Base-by-base conservation (phyloP, 2,113 vertebrate species). In the Pteronura brasiliensis region DNA sequence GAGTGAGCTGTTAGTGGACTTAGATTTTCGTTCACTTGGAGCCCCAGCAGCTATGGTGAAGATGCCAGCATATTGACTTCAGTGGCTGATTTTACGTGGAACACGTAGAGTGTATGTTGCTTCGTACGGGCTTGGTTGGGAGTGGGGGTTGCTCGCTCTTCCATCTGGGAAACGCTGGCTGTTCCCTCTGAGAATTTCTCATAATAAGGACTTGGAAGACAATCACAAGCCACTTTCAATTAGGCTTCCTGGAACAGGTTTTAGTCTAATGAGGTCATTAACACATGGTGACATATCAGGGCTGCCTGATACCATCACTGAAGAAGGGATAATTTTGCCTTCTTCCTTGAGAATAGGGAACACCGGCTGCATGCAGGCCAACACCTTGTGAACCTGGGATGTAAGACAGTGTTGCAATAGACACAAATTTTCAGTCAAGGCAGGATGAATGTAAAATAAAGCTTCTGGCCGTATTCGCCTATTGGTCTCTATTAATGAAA, bases 251-350 rank as follows among this genome's bases (percentile, higher is more conserved):
- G 59, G 80, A 86, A 59, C 49, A 81, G 80, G 77, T 87, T 93
- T 86, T 96, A 63, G 74, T 83, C 74, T 80, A 93, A 94, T 61
- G 93, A 97, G 96, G 65, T 97, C 87, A 84, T 97, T 87, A 94
- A 69, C 84, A 79, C 31, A 7, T 14, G 83, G 67, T 14, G 87
- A 65, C 65, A 44, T 44, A 83, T 49, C 88, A 74, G 69, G 92
- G 47, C 59, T 95, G 86, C 36, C 47, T 80, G 76, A 79, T 80
- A 5, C 9, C 67, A 87, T 92, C 87, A 8, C 55, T 20, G 90
- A 59, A 49, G 49, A 67, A 74, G 67, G 42, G 65, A 36, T 55
- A 7, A 65, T 63, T 80, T 59, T 59, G 47, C 44, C 72, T 87
- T 85, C 65, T 29, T 57, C 86, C 72, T 44, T 87, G 83, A 89